phyloP scores from a whole-genome alignment of 1,140 invertebrate species.

The Ctenoplectra terminalis region DNA sequence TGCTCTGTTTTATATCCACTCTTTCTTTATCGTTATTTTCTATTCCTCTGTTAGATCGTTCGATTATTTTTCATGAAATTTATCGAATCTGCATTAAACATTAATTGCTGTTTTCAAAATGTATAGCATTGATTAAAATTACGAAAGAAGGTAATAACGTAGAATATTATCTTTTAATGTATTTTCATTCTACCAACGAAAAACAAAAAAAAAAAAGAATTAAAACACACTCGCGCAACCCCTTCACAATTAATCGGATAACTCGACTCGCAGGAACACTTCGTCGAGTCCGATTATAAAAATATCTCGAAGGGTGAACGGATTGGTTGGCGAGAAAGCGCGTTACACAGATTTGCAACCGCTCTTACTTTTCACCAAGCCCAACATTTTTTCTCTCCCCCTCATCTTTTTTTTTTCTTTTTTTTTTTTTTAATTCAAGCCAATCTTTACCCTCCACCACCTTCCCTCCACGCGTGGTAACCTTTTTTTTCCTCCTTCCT shows the following conservation, averaged over 20 bases:
- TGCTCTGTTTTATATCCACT: no score
- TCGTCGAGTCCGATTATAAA: not conserved
- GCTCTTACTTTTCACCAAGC: conserved; percentile 23
- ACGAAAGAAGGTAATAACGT: no score
- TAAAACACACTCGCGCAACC: no score
- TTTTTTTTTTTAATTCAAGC: conserved; percentile 2
- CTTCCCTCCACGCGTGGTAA: conserved; percentile 14
- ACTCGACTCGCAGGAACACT: not conserved
- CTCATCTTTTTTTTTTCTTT: not conserved
- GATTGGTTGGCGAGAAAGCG: not conserved
- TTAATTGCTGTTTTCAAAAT: no score
- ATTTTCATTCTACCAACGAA: no score
- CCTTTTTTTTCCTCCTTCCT: conserved; percentile 30
- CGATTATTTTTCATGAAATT: no score
- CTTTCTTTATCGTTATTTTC: no score
- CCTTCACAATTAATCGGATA: conserved; percentile 31
- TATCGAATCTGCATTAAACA: no score
- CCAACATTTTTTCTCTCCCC: not conserved
- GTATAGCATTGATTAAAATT: no score
- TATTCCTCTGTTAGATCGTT: no score
- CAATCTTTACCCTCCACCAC: conserved; percentile 14
- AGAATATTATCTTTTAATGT: no score
- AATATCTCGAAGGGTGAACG: not conserved
- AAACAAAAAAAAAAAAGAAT: no score
- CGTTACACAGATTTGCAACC: conserved; percentile 51